Evolutionary conservation across 2,113 vertebrate species (phyloP).

Genomic region (Entosphenus tridentatus): DNA sequence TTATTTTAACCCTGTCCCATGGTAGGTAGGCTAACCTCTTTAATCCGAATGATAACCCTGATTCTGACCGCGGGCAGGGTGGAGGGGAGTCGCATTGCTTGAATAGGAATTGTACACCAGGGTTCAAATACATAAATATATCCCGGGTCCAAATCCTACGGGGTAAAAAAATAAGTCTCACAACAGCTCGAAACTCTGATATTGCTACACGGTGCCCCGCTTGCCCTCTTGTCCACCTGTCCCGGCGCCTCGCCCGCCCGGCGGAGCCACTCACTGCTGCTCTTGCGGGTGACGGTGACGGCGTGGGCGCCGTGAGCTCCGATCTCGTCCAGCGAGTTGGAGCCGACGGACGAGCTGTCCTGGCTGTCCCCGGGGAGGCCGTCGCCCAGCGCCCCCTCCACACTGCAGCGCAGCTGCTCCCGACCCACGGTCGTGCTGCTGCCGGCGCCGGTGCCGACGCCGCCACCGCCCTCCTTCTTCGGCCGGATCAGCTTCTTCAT

Average conservation of each 20-base stretch:
- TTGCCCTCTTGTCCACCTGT: background rate
- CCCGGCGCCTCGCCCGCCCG: background rate
- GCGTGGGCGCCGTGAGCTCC: constrained; percentile 27
- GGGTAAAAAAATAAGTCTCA: background rate
- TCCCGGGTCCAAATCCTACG: background rate
- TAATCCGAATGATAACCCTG: no score
- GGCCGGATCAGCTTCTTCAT: constrained; percentile 95
- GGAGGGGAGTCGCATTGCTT: background rate
- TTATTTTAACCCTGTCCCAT: no score
- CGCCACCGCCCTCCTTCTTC: constrained; percentile 51
- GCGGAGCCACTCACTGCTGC: constrained; percentile 56
- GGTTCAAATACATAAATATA: background rate
- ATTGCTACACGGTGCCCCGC: background rate
- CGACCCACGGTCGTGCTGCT: constrained; percentile 17
- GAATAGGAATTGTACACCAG: background rate
- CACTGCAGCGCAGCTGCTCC: constrained; percentile 63
- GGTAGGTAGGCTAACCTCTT: no score
- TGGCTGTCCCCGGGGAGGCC: constrained; percentile 60
- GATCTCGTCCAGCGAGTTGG: constrained; percentile 74
- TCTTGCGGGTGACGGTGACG: constrained; percentile 36
- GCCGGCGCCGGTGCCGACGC: constrained; percentile 30
- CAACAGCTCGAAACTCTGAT: background rate
- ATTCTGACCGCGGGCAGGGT: no score
- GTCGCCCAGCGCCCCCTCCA: constrained; percentile 57
- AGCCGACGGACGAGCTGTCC: constrained; percentile 85